Evolutionary conservation across 2,113 vertebrate genomes (phyloP).

Genomic region (Tetrao urogallus): DNA sequence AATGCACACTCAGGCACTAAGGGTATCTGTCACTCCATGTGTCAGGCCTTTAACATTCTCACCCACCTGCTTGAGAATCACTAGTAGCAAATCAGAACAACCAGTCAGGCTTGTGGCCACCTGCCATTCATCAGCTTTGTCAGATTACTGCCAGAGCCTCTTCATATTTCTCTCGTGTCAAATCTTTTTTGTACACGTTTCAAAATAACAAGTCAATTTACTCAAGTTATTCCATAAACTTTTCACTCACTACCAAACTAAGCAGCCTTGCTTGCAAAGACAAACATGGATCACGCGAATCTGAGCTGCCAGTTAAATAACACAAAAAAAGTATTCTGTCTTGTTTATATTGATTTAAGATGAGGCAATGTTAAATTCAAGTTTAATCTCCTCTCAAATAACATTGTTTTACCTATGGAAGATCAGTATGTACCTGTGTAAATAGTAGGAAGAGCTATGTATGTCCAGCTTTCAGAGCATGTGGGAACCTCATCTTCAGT

Average conservation of each 20-base stretch:
- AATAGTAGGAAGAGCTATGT: background rate
- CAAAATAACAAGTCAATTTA: conserved; percentile 19
- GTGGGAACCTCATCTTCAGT: background rate
- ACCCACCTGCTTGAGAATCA: conserved; percentile 34
- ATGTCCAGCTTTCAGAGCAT: background rate
- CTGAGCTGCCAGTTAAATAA: background rate
- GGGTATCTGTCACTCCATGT: conserved; percentile 56
- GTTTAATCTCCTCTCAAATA: background rate
- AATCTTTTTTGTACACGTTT: background rate
- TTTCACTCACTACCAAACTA: background rate
- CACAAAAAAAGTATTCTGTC: background rate
- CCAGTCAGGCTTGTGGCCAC: conserved; percentile 5
- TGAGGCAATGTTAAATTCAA: background rate
- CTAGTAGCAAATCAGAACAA: background rate
- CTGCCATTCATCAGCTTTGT: conserved; percentile 28
- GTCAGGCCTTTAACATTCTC: conserved; percentile 42
- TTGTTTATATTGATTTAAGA: background rate
- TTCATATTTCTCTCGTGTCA: background rate
- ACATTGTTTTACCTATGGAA: background rate
- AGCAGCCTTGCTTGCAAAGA: background rate
- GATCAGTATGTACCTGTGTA: background rate
- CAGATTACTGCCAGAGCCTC: background rate
- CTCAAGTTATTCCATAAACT: background rate
- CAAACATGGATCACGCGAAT: background rate
- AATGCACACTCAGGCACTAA: background rate